A percentile compares a stretch with the other conserved stretches of the same genome.
Evolutionary conservation across 2,888 invertebrate genomes (phyloP).

Genomic region (Caenorhabditis japonica): DNA sequence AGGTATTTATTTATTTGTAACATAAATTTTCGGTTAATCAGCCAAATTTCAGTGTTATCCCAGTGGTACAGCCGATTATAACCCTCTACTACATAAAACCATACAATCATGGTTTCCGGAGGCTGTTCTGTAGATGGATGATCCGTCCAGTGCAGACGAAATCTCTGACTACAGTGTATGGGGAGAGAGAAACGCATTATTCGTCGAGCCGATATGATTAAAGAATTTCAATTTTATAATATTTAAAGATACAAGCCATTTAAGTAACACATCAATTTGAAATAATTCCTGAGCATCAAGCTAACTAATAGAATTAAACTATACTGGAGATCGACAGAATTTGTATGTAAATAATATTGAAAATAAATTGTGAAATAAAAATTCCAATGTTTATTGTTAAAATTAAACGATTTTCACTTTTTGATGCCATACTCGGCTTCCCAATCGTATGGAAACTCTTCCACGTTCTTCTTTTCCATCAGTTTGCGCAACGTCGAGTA

Average conservation of each 20-base stretch:
- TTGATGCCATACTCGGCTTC: conserved; percentile 30
- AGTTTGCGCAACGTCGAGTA: conserved; percentile 48
- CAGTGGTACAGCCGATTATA: conserved; percentile 57
- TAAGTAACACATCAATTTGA: background rate
- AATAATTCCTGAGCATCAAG: background rate
- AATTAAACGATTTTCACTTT: conserved; percentile 9
- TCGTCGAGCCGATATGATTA: conserved; percentile 43
- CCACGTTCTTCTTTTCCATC: conserved; percentile 40
- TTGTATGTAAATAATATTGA: too few species aligned
- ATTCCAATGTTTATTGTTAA: conserved; percentile 3
- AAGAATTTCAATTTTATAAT: too few species aligned
- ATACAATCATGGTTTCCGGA: conserved; percentile 56
- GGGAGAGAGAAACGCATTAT: conserved; percentile 31
- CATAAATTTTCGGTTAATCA: background rate
- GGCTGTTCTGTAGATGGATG: conserved; percentile 45
- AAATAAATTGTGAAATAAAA: too few species aligned
- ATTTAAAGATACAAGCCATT: too few species aligned
- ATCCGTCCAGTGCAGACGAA: conserved; percentile 36
- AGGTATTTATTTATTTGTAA: conserved; percentile 35
- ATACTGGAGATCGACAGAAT: too few species aligned
- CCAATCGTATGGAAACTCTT: conserved; percentile 52
- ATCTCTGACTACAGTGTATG: conserved; percentile 34
- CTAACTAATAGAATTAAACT: too few species aligned
- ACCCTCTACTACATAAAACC: conserved; percentile 62
- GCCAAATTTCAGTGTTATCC: conserved; percentile 54